Evolutionary conservation across 2,797 vertebrate genomes (phyloP).

Genomic region (Chrosomus eos): DNA sequence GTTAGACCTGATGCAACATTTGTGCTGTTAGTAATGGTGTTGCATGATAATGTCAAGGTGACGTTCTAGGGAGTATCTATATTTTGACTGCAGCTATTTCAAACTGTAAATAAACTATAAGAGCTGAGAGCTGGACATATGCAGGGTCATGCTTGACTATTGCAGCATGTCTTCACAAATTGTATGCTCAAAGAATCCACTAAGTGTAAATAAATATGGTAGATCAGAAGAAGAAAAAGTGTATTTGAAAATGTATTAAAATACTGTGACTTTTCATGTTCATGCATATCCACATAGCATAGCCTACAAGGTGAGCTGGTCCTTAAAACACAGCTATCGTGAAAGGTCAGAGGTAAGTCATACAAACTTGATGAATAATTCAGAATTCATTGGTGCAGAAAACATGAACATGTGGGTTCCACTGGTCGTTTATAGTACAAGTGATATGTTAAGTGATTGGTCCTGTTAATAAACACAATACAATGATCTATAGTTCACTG

Average conservation of each 20-base stretch:
- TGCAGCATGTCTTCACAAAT: background rate
- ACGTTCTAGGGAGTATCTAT: constrained; percentile 9
- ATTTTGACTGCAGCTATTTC: constrained; percentile 18
- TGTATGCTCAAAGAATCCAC: background rate
- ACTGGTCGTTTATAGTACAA: background rate
- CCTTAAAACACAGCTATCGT: background rate
- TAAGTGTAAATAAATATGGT: background rate
- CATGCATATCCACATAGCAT: background rate
- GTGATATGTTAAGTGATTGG: background rate
- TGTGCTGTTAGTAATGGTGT: background rate
- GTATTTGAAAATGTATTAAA: background rate
- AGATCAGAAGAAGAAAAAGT: background rate
- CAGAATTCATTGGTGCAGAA: background rate
- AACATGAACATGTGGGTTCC: constrained; percentile 2
- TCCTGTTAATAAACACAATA: background rate
- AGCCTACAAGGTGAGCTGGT: background rate
- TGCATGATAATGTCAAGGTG: background rate
- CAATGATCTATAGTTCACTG: background rate
- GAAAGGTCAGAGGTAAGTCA: background rate
- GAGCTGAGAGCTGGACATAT: background rate
- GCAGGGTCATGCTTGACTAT: background rate
- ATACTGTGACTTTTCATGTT: background rate
- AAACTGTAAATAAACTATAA: background rate
- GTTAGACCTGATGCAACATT: background rate
- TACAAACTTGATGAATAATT: background rate